Evolutionary conservation across 2,888 invertebrate species (phyloP), one percentile per base, ranked within the genome.

Genomic region (Drosophila neonasuta): DNA sequence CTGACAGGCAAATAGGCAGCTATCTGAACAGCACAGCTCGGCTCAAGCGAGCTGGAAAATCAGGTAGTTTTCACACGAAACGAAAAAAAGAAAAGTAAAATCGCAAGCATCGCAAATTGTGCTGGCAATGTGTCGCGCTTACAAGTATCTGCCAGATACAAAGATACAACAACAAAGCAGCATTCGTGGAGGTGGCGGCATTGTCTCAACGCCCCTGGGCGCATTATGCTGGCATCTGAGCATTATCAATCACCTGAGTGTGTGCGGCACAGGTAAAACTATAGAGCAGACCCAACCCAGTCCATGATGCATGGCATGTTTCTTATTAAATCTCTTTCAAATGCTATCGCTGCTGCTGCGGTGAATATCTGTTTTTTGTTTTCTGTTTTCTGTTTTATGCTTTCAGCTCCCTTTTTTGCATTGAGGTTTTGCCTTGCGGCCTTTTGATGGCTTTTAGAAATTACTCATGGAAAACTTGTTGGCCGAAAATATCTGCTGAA

Each of bases 231-330:
- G 56, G 41, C 57, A 55, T 44, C 55, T 11, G 51, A 56, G 74
- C 64, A 84, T 81, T 81, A 86, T 86, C 85, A 84, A 82, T 86
- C 87, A 82, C 85, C 86, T 79, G 79, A 36, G n/a, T 42, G n/a
- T 42, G 42, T 59, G 51, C 32, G 77, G 49, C 65, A 71, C 71
- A 59, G 78, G 65, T 56, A 69, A 42, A 41, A 62, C 55, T 13
- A 17, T 20, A 36, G 52, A 11, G 34, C 11, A 34, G 34, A 34
- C 32, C 17, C 41, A 57, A 48, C 51, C 57, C 36, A 32, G 45
- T 39, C 65, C 32, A 70, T 69, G 80, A 72, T 73, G 73, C 73
- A 76, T 67, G 69, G 64, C 58, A 62, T 69, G 61, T 71, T 71
- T 74, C 71, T 71, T 71, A 69, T 76, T 69, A 75, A 79, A 70